Evolutionary conservation across 2,113 vertebrate species (phyloP), one percentile per base, ranked within the genome.

Genomic region (Bagarius yarrelli): DNA sequence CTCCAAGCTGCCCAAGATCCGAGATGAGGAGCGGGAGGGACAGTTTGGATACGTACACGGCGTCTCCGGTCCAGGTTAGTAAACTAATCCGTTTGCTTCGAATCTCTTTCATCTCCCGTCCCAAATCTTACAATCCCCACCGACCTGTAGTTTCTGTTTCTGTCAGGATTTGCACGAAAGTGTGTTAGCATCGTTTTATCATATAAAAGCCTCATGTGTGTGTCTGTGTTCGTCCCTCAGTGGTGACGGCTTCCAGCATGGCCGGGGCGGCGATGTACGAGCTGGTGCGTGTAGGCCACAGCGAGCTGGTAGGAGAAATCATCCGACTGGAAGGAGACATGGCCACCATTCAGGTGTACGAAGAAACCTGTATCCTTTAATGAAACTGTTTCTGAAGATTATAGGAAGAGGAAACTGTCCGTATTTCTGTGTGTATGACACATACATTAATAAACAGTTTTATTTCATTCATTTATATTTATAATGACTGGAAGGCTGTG

Each of bases 341-440:
- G 96, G 98, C 98, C 16, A 99, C 98, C 47, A 96, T 99, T 77
- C 98, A 99, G 89, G 98, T 99, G 80, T 99, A 99, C n/a, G 98
- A 99, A 89, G 98, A 99, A 92, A 99, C 98, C 0, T 99, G 98
- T 99, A 99, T 99, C 97, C 95, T 97, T 94, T 89, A 72, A 47
- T 47, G 5, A 47, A 47, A 47, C 44, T 6, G 44, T 6, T 6
- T 47, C 36, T 40, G 36, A 40, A 40, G n/a, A n/a, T n/a, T n/a
- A n/a, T n/a, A n/a, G 36, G 8, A 40, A 40, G 44, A 47, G 9
- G 9, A 40, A 40, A 40, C 36, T 40, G 36, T 4, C 36, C 36
- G 6, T 40, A 6, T 6, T 40, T 40, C 36, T 40, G 36, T 40
- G 36, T 40, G n/a, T n/a, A n/a, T n/a, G n/a, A n/a, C n/a, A n/a